Conservation (phyloP, 2,113 vertebrate genomes). For the Terrapene triunguis region DNA sequence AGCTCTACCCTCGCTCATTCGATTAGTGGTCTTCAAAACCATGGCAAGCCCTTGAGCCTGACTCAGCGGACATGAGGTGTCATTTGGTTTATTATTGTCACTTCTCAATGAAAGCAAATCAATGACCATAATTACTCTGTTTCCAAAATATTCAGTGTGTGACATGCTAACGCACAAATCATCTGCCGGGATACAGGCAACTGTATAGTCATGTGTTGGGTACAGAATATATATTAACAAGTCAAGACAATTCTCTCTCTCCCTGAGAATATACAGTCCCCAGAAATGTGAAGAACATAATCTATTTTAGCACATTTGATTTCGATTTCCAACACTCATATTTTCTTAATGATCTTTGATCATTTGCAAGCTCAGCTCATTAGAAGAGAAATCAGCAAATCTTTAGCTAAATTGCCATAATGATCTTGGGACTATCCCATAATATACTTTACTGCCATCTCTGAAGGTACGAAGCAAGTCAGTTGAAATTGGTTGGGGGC, state of each 20-base stretch:
- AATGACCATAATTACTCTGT: not conserved
- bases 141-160: not conserved
- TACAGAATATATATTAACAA: not conserved
- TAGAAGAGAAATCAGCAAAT: conserved; percentile 20
- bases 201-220: not conserved
- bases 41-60: fast-evolving
- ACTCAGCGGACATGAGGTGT: not conserved
- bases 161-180: not conserved
- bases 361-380: conserved; percentile 30
- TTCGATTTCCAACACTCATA: conserved; percentile 5
- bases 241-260: conserved; percentile 1
- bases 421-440: not conserved
- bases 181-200: not conserved
- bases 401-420: conserved; percentile 23
- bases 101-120: not conserved
- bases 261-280: not conserved
- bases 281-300: not conserved
- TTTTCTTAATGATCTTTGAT: conserved; percentile 15
- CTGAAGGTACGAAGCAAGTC: conserved; percentile 9
- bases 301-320: not conserved
- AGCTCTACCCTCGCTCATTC: not conserved
- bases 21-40: not conserved
- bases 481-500: not conserved
- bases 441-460: not conserved
- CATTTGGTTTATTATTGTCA: not conserved